Base-by-base conservation (phyloP, 2,113 vertebrate species). In the Anser cygnoides region DNA sequence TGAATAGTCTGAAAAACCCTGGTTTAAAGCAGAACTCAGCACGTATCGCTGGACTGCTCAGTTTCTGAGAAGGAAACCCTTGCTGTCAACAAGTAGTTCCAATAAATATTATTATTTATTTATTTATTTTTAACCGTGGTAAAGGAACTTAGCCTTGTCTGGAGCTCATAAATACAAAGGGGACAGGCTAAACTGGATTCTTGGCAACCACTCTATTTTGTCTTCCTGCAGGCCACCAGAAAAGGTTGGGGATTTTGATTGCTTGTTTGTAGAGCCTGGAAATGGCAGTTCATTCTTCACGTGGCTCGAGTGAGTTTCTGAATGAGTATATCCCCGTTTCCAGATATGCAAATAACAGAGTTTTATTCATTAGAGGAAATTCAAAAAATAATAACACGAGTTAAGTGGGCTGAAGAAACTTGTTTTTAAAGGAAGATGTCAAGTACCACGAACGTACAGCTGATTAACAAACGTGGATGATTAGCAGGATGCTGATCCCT, bases 401-500 rank as follows among this genome's bases (percentile, higher is more conserved):
- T 15, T 61, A 22, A 17, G 29, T 39, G 28, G 33, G 19, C 54
- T 94, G 44, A 62, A 89, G 28, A 83, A 57, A 72, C 21, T 41
- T 70, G 5, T 1, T 89, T 89, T 91, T 90, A 44, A 59, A 58
- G 77, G 41, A 79, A 82, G 41, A 74, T 23, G 75, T 37, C 50
- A 79, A 62, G 41, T 78, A 16, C 33, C 49, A 8, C 41, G 55
- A 23, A 73, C 10, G 3, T 29, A 16, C 10, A 33, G 59, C 8
- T 61, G 19, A 33, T 73, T 71, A 18, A 49, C 46, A 49, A 49
- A 49, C 20, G 0, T 0, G 58, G 50, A 54, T 68, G 41, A 29
- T 28, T 72, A 11, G 19, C 62, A 59, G 37, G 55, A 23, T 2
- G 2, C 22, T 67, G 31, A n/a, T 88, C 25, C 49, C 80, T 74